Base-by-base conservation (phyloP, 2,113 vertebrate genomes). In the Ascaphus truei region DNA sequence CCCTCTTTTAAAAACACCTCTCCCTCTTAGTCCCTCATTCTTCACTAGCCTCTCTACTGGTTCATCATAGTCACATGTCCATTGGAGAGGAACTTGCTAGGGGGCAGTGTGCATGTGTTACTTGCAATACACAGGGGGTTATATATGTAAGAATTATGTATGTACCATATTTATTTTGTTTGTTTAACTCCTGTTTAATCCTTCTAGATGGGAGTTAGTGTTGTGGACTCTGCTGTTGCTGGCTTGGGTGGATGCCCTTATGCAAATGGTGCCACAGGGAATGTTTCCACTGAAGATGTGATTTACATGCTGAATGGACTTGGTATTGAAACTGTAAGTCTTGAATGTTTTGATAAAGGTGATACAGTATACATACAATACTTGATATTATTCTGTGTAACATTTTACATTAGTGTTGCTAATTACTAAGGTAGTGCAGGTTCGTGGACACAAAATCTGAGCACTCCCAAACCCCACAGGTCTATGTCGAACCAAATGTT, bases 191-290 rank as follows among this genome's bases (percentile, higher is more conserved):
- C 77, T 11, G 72, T 66, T 53, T 77, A 63, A 83, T 84, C 78
- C 81, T 86, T 85, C 41, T 86, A 99, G 96, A 96, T 98, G 95
- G 96, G 95, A 74, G 86, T 97, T 77, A 83, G 81, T 45, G 93
- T 95, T 71, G 95, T 97, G 77, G 94, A 98, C 79, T 95, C 94
- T 3, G 92, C 95, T 3, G 95, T 96, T 33, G 92, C 95, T 2
- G 95, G 96, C 56, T 87, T 98, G 75, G 95, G 95, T 62, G 96
- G 96, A 5, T 98, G 94, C 80, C 95, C 95, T 11, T 98, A 95
- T 34, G 96, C 96, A 43, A 88, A 86, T 81, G 95, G 94, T 75
- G 94, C 96, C 60, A 95, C 94, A 77, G 96, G 96, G 75, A 98
- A 99, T 29, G 92, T 98, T 73, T 92, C 96, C 75, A 98, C 95